Conservation (phyloP, 2,113 vertebrate species). For the Pelusios castaneus region DNA sequence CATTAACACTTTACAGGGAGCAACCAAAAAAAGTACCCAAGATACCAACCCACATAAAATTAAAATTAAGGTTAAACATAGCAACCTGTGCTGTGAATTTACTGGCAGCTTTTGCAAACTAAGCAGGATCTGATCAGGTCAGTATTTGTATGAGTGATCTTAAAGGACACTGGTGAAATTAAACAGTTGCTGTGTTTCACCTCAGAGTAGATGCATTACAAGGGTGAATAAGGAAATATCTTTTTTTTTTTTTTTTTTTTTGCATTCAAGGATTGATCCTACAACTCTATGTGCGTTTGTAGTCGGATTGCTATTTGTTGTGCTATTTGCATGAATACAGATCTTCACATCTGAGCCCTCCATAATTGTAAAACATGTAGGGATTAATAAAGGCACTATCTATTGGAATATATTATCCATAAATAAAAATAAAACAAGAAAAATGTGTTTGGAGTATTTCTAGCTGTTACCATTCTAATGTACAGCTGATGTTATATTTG, state of each 20-base stretch:
- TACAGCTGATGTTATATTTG: neutral
- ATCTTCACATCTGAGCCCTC: neutral
- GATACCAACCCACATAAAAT: neutral
- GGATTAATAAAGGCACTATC: neutral
- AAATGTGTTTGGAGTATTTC: neutral
- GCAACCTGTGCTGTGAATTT: neutral
- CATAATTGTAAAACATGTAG: neutral
- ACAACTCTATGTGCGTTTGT: neutral
- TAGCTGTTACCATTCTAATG: neutral
- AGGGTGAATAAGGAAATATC: neutral
- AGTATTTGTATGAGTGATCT: neutral
- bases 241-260: neutral
- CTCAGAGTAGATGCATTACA: neutral
- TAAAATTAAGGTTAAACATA: neutral
- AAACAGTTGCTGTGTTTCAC: neutral
- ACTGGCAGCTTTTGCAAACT: neutral
- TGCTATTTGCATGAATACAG: neutral
- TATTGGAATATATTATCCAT: neutral
- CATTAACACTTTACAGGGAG: neutral
- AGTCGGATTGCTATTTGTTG: neutral
- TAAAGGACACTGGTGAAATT: neutral
- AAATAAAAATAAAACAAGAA: neutral
- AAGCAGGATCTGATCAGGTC: neutral
- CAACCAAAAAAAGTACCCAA: neutral
- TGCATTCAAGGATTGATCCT: neutral